These are phyloP conservation scores for Boloria selene DNA, from an alignment of 2,888 invertebrate species.

Conservation along the genomic window DNA sequence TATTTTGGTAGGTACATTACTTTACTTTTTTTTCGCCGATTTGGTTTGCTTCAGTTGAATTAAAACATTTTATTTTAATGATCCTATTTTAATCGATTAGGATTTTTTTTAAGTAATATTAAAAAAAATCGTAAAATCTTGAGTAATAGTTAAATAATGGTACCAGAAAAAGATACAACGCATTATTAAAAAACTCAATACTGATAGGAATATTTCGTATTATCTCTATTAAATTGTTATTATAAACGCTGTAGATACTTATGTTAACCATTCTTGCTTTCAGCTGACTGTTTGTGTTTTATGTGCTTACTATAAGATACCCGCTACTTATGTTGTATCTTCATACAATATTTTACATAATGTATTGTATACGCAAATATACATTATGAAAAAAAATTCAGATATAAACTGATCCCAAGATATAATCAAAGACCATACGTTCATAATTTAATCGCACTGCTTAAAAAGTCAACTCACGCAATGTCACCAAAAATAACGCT, in stretches of 20 bases:
- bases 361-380: slow-evolving; percentile 18
- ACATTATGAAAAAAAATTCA: slow-evolving; percentile 21
- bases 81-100: not conserved
- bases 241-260: not conserved
- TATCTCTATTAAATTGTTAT: not conserved
- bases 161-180: not conserved
- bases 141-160: no score
- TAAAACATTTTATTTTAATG: not conserved
- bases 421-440: slow-evolving; percentile 1
- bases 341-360: not conserved
- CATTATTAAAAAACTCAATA: not conserved
- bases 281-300: slow-evolving; percentile 3
- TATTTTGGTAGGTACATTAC: slow-evolving; percentile 16
- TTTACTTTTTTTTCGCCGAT: slow-evolving; percentile 1
- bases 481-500: not conserved
- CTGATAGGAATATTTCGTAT: not conserved
- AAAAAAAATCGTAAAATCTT: no score
- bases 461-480: slow-evolving; percentile 2
- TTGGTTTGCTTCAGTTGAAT: slow-evolving; percentile 5
- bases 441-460: slow-evolving; percentile 13
- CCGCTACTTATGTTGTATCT: slow-evolving; percentile 5
- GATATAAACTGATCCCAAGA: slow-evolving; percentile 69
- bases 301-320: slow-evolving; percentile 5
- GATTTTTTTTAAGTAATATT: no score
- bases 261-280: slow-evolving; percentile 11